Evolutionary conservation across 30 jellyfish, hydroid and myxozoan species (phyloP).

Genomic region (Aurelia coerulea): DNA sequence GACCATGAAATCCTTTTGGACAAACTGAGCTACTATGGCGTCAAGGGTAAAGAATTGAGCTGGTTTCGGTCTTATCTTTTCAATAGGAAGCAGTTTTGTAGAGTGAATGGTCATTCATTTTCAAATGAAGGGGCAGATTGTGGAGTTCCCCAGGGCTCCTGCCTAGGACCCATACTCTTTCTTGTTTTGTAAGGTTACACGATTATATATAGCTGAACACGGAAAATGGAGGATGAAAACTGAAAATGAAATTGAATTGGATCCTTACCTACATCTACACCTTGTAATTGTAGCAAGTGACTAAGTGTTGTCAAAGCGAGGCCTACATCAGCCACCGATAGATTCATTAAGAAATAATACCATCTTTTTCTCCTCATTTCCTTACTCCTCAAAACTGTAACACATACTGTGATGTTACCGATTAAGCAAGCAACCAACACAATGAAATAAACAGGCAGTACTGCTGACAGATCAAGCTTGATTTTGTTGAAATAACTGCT

Average conservation of each 20-base stretch:
- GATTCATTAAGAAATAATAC: conserved; percentile 20
- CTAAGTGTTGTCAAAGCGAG: conserved; percentile 29
- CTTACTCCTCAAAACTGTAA: neutral
- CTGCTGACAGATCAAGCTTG: neutral
- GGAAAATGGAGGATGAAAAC: neutral
- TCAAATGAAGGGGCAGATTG: no score
- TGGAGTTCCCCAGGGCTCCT: no score
- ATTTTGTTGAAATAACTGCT: neutral
- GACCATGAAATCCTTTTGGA: no score
- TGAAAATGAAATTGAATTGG: neutral
- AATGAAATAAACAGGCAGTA: conserved; percentile 14
- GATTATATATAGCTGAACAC: no score
- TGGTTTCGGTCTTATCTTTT: no score
- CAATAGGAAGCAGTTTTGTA: no score
- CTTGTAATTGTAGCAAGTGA: conserved; percentile 7
- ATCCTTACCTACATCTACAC: conserved; percentile 39
- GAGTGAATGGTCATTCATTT: no score
- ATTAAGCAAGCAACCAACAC: conserved; percentile 14
- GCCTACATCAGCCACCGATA: conserved; percentile 35
- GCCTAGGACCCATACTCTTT: no score
- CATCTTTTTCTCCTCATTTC: conserved; percentile 13
- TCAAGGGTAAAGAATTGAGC: no score
- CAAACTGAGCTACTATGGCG: no score
- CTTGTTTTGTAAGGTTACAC: no score
- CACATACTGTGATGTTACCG: conserved; percentile 1